Conservation (phyloP, 2,888 invertebrate species). For the Drosophila melanosoma region DNA sequence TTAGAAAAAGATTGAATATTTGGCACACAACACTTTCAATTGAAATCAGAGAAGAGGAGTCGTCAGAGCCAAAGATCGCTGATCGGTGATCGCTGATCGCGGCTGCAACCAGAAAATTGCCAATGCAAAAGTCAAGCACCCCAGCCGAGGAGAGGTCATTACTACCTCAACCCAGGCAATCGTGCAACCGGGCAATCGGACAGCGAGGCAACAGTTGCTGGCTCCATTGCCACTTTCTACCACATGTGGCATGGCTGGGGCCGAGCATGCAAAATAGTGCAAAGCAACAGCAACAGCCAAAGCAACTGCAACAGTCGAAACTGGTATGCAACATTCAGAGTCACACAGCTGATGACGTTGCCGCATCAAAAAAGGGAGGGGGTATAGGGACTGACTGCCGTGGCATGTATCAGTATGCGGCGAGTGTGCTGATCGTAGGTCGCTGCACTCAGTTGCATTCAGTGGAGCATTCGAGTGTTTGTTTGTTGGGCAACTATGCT, state of each 20-base stretch:
- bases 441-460: constrained; percentile 72
- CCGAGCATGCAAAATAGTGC: constrained; percentile 73
- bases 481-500: constrained; percentile 78
- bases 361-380: constrained; percentile 3
- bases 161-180: constrained; percentile 54
- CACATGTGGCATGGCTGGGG: constrained; percentile 59
- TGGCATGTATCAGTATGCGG: constrained; percentile 31
- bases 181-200: constrained; percentile 3
- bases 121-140: constrained; percentile 70
- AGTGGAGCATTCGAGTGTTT: constrained; percentile 75
- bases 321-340: constrained; percentile 63
- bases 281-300: constrained; percentile 21
- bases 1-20: background rate
- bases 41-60: constrained; percentile 13
- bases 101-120: constrained; percentile 12
- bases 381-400: background rate
- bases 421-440: constrained; percentile 64
- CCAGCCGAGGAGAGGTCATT: constrained; percentile 67
- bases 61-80: constrained; percentile 39
- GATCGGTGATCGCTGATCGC: background rate
- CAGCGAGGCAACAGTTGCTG: constrained; percentile 18
- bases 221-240: constrained; percentile 69
- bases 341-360: constrained; percentile 55
- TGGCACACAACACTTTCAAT: constrained; percentile 39
- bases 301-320: constrained; percentile 35